Percentiles rank a stretch among this genome's conserved stretches.
These are phyloP conservation scores for Lasioglossum zephyrum DNA, from an alignment of 2,888 invertebrate species.

Conservation along the genomic window DNA sequence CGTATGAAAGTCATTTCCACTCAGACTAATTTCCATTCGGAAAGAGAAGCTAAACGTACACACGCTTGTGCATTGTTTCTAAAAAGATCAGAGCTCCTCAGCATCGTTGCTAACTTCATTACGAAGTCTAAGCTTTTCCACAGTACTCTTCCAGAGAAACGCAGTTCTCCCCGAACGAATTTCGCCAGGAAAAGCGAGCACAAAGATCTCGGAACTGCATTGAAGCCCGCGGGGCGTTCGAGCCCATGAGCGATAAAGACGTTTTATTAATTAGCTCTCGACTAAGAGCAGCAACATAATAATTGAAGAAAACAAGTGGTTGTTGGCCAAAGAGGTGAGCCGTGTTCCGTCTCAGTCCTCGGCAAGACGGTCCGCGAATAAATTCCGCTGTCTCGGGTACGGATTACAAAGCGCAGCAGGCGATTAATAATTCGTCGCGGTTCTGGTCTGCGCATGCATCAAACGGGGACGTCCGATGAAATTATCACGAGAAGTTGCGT, in stretches of 20 bases:
- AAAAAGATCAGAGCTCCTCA: too few relatives aligned
- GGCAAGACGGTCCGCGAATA: background rate
- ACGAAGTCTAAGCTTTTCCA: too few relatives aligned
- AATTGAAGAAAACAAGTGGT: constrained; percentile 3
- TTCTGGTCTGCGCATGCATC: background rate
- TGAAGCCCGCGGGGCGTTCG: background rate
- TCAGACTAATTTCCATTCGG: background rate
- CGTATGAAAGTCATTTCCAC: background rate
- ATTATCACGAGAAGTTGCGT: constrained; percentile 11
- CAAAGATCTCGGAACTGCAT: background rate
- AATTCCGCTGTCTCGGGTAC: background rate
- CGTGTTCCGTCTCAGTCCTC: background rate
- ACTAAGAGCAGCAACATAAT: background rate
- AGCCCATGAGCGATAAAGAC: background rate
- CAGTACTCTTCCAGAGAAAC: too few relatives aligned
- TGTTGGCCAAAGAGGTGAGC: background rate
- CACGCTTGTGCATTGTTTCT: background rate
- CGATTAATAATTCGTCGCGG: constrained; percentile 23
- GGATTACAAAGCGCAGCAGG: constrained; percentile 12
- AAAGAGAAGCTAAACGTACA: background rate
- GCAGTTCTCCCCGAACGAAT: too few relatives aligned
- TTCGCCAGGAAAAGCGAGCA: background rate
- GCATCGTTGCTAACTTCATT: too few relatives aligned
- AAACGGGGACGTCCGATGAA: background rate
- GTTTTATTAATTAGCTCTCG: background rate